Evolutionary conservation across 2,113 vertebrate species (phyloP), one percentile per base, ranked within the genome.

Genomic region (Eclectus roratus): DNA sequence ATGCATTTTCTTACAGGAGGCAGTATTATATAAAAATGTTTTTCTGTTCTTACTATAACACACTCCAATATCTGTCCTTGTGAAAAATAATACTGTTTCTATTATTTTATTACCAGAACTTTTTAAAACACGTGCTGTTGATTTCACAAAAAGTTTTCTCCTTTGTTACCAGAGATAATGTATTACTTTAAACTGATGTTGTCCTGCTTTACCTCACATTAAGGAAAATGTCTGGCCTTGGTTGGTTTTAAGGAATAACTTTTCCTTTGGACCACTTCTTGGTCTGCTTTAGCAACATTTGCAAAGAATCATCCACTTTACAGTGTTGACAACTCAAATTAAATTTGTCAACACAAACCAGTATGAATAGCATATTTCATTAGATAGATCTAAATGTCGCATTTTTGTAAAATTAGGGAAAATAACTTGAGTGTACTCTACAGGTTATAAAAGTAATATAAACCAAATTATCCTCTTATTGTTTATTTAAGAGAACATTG

Each of bases 121-220:
- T 90, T 78, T 29, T 5, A 35, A 74, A 66, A 24, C 2, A 13
- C 0, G 0, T 27, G 6, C 17, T 29, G 3, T 19, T 70, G 27
- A 52, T 35, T 65, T 78, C 61, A 70, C 5, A 52, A 53, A 50
- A 21, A 23, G 16, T 49, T 73, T 58, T 64, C n/a, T 61, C 19
- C 13, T 28, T 41, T 61, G 7, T 53, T 56, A 35, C 31, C 56
- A 56, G 27, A 78, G 10, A 17, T 23, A 16, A 6, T 18, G 7
- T 47, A 15, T 69, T 58, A 15, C 8, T 53, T 84, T 49, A 72
- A 85, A 46, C 3, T 55, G 25, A 19, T 24, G 13, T 3, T 49
- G 11, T 19, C 23, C 10, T 60, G 7, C 3, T 74, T 28, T 5
- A 6, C 8, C 4, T 79, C 58, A 39, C 7, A 12, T 74, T 39